Evolutionary conservation across 1,140 invertebrate species (phyloP).

Genomic region (Nymphalis io): DNA sequence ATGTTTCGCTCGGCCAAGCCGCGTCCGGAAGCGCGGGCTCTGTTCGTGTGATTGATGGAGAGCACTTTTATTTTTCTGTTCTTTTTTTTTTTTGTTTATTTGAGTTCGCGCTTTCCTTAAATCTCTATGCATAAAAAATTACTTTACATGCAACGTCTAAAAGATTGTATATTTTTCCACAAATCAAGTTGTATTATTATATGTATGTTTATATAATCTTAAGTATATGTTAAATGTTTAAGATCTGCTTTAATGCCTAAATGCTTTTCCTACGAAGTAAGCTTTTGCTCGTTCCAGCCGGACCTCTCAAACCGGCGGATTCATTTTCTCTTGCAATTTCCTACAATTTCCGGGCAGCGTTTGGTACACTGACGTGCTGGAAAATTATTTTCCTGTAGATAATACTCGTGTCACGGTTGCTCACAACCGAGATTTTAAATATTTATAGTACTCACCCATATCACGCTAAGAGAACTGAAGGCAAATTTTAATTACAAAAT

Average conservation of each 20-base stretch:
- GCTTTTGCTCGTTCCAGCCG: constrained; percentile 51
- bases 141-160: constrained; percentile 26
- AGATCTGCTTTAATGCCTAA: constrained; percentile 39
- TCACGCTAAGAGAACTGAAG: constrained; percentile 7
- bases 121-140: constrained; percentile 40
- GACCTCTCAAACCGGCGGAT: constrained; percentile 72
- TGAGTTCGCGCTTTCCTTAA: constrained; percentile 47
- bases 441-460: constrained; percentile 31
- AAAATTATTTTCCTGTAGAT: constrained; percentile 74
- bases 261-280: constrained; percentile 49
- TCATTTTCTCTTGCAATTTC: constrained; percentile 81
- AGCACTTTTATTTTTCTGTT: constrained; percentile 70
- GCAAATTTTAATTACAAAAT: constrained; percentile 27
- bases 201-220: not conserved
- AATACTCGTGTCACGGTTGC: constrained; percentile 45
- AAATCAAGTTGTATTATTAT: constrained; percentile 2
- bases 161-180: not conserved
- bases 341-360: constrained; percentile 78
- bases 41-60: constrained; percentile 77
- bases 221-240: not conserved
- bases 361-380: constrained; percentile 68
- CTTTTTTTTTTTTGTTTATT: constrained; percentile 55
- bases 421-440: constrained; percentile 40
- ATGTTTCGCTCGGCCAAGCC: constrained; percentile 75
- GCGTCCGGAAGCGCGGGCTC: constrained; percentile 71